Base-by-base conservation (phyloP, 2,888 invertebrate genomes). In the Dicyrtomina minuta region DNA sequence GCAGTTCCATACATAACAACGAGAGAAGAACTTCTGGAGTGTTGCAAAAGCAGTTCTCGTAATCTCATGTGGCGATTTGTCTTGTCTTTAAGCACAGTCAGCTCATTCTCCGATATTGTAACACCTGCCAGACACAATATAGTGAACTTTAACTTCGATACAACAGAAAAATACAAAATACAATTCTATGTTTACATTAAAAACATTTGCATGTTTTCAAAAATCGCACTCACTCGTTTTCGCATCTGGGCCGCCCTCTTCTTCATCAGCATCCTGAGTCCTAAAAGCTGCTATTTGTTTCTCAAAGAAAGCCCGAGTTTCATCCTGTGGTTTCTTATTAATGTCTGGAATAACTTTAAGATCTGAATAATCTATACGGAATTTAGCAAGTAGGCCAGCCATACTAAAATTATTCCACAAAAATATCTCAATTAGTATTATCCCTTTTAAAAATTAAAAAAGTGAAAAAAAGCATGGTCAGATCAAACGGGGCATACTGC, bases 331-430 rank as follows among this genome's bases (percentile, higher is more conserved):
- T 76, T 88, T 87, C 73, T 93, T 91, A 49, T 89, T 90, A 72
- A 96, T 89, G 79, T 96, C 95, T 72, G 93, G 89, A 69, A 98
- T 90, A 86, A 97, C 94, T 70, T 89, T 91, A 76, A 98, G 85
- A 79, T 93, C 91, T 1, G 92, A 90, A 83, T 92, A 97, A 81
- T 95, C 91, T 78, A 98, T 93, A 13, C 98, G 88, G 84, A 98
- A 96, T 84, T 98, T 97, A 0, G 90, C 87, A 77, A 98, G 84
- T 66, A 98, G 85, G 80, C 92, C 90, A 2, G 93, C 93, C 94
- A 98, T 95, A 81, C 96, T 96, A 82, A 56, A 84, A 92, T 95
- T 91, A 78, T 98, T 93, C 15, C 98, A n/a, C n/a, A n/a, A 88
- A 84, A 98, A 96, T 83, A 98, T 97, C 0, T 90, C 87, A 77